Evolutionary conservation across 1,140 invertebrate genomes (phyloP).

Genomic region (Ectropis grisescens): DNA sequence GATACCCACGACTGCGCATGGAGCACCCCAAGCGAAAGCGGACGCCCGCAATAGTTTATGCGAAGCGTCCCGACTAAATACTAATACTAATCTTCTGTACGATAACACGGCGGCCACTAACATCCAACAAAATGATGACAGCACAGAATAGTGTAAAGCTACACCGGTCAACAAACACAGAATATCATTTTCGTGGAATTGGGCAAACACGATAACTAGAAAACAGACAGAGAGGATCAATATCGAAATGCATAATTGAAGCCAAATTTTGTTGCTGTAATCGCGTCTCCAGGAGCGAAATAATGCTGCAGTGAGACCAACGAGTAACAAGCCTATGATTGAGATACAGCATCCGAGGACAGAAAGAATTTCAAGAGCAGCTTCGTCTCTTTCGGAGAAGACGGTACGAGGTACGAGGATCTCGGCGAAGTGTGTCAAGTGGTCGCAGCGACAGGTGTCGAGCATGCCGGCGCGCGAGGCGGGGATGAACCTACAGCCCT

Average conservation of each 20-base stretch:
- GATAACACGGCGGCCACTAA: conserved; percentile 63
- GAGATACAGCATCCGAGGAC: conserved; percentile 58
- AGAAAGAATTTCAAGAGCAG: conserved; percentile 44
- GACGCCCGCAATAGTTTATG: conserved; percentile 60
- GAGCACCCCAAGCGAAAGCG: conserved; percentile 56
- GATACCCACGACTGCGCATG: conserved; percentile 45
- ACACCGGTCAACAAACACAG: conserved; percentile 55
- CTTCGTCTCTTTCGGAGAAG: conserved; percentile 38
- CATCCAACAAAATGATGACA: conserved; percentile 70
- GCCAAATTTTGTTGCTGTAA: conserved; percentile 67
- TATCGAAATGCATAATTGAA: conserved; percentile 59
- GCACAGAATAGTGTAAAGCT: conserved; percentile 55
- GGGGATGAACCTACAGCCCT: conserved; percentile 49
- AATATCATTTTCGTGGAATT: conserved; percentile 33
- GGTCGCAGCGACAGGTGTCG: conserved; percentile 60
- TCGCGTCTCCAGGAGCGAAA: conserved; percentile 64
- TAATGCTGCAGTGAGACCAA: conserved; percentile 50
- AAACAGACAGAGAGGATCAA: conserved; percentile 47
- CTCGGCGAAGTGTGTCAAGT: conserved; percentile 69
- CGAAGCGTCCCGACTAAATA: conserved; percentile 57
- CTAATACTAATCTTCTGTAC: conserved; percentile 56
- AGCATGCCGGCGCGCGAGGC: conserved; percentile 24
- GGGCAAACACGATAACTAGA: conserved; percentile 36
- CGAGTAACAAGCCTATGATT: conserved; percentile 50
- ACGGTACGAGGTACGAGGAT: conserved; percentile 40